phyloP scores from a whole-genome alignment of 2,888 invertebrate genomes.

The Stenodera caucasica region DNA sequence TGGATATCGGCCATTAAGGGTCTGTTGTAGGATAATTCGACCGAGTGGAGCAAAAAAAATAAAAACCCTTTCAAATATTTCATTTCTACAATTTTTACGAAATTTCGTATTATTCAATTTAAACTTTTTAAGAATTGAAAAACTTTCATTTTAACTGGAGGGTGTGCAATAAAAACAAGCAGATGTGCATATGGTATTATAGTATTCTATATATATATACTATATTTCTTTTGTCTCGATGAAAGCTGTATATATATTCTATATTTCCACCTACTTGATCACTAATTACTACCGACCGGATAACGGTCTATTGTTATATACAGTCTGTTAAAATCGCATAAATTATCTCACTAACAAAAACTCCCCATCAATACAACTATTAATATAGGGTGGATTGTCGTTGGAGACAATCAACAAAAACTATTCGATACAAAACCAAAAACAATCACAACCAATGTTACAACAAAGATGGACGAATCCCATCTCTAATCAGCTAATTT shows the following conservation, averaged over 20 bases:
- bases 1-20: slow-evolving; percentile 9
- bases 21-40: slow-evolving; percentile 1
- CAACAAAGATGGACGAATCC: no score
- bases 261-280: slow-evolving; percentile 57
- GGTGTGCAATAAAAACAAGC: slow-evolving; percentile 37
- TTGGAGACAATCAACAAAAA: neutral
- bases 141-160: slow-evolving; percentile 6
- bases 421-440: neutral
- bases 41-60: neutral
- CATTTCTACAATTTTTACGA: neutral
- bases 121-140: neutral
- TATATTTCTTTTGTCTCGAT: slow-evolving; percentile 52
- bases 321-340: slow-evolving; percentile 55
- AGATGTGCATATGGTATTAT: slow-evolving; percentile 50
- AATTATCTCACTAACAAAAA: slow-evolving; percentile 44
- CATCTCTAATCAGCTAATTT: no score
- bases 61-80: neutral
- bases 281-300: slow-evolving; percentile 54
- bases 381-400: slow-evolving; percentile 1
- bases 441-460: no score
- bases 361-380: neutral
- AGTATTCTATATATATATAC: slow-evolving; percentile 30
- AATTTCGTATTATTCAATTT: neutral
- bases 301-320: slow-evolving; percentile 51
- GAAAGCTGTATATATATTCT: slow-evolving; percentile 43